These are phyloP conservation scores for Caprella mutica DNA, from an alignment of 2,888 invertebrate genomes.

Conservation along the genomic window DNA sequence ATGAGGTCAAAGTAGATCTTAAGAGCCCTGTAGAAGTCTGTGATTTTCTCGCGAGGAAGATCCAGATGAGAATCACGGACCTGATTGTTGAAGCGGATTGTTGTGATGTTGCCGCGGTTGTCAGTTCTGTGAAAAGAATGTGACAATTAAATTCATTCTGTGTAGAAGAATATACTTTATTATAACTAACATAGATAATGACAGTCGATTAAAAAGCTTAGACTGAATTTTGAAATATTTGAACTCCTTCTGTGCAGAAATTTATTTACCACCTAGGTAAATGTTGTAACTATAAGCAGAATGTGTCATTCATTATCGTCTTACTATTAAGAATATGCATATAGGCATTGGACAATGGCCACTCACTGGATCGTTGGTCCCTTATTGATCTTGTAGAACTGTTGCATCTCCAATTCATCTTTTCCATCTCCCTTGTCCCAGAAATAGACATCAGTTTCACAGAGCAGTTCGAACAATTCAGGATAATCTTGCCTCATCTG, in stretches of 20 bases:
- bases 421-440: slow-evolving; percentile 32
- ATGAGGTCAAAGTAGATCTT: slow-evolving; percentile 23
- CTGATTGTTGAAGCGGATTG: slow-evolving; percentile 26
- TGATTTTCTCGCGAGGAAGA: slow-evolving; percentile 20
- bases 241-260: no score
- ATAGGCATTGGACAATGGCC: no score
- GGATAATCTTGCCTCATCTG: slow-evolving; percentile 47
- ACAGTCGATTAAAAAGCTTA: no score
- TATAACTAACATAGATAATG: no score
- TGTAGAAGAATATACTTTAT: no score
- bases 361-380: slow-evolving; percentile 28
- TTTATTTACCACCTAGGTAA: no score
- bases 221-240: no score
- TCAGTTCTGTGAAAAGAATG: neutral
- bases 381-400: slow-evolving; percentile 27
- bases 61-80: slow-evolving; percentile 29
- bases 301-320: no score
- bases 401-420: slow-evolving; percentile 19
- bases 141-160: no score
- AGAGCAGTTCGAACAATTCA: slow-evolving; percentile 50
- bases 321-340: no score
- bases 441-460: slow-evolving; percentile 40
- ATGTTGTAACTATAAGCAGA: no score
- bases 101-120: slow-evolving; percentile 14
- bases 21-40: slow-evolving; percentile 25